phyloP scores from a whole-genome alignment of 2,113 vertebrate species.

The Siniperca chuatsi region DNA sequence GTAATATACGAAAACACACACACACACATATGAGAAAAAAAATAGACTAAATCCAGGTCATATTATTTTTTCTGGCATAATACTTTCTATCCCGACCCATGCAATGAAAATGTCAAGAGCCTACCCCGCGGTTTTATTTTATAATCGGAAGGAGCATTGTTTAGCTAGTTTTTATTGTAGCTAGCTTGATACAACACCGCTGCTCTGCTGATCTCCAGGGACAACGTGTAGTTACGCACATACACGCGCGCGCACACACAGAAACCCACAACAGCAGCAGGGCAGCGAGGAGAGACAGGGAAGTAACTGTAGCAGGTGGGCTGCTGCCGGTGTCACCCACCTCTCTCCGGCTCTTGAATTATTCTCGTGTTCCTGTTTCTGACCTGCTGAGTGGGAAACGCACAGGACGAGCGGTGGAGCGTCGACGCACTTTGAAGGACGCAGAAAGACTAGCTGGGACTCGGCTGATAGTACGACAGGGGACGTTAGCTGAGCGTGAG shows the following conservation, averaged over 20 bases:
- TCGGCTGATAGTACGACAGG: no score
- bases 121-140: neutral
- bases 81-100: neutral
- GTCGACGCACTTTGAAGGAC: slow-evolving; percentile 17
- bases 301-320: slow-evolving; percentile 37
- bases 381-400: neutral
- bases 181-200: neutral
- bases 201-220: slow-evolving; percentile 77
- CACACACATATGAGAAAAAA: neutral
- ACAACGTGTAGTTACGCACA: slow-evolving; percentile 55
- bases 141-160: slow-evolving; percentile 15
- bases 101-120: neutral
- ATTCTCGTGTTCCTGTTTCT: slow-evolving; percentile 1
- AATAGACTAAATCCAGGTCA: neutral
- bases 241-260: neutral
- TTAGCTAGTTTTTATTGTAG: slow-evolving; percentile 7
- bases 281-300: neutral
- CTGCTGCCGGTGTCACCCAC: neutral
- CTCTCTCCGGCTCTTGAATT: neutral
- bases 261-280: neutral
- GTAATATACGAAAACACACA: no score
- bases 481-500: neutral
- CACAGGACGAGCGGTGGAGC: neutral
- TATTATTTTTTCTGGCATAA: neutral
- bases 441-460: neutral